phyloP scores from a whole-genome alignment of 2,888 invertebrate species.

The Drosophila birchii region DNA sequence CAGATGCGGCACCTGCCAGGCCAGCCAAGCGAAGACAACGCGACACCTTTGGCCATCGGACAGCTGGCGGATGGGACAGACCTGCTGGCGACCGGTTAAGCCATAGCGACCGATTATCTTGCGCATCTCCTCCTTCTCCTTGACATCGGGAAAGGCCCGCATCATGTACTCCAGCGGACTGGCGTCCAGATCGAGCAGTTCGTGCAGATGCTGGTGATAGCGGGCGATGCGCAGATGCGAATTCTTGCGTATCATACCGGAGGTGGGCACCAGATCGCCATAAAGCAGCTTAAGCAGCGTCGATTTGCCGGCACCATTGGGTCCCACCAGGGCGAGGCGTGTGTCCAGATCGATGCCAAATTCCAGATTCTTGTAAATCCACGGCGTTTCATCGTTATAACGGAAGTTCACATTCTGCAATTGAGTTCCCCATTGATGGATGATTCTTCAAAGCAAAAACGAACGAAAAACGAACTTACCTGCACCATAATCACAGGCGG shows the following conservation, averaged over 20 bases:
- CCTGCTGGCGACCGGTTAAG: conserved; percentile 97
- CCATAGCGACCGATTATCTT: conserved; percentile 99
- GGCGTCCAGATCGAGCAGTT: conserved; percentile 96
- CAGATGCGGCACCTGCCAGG: conserved; percentile 98
- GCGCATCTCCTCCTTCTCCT: conserved; percentile 99
- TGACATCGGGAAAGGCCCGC: conserved; percentile 97
- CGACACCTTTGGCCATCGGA: conserved; percentile 99
- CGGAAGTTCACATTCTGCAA: conserved; percentile 95
- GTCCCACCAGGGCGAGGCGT: conserved; percentile 96
- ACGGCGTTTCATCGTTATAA: conserved; percentile 93
- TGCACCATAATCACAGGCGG: conserved; percentile 99
- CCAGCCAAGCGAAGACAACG: conserved; percentile 99
- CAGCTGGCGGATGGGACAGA: conserved; percentile 86
- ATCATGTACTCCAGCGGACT: conserved; percentile 99
- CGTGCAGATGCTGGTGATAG: conserved; percentile 99
- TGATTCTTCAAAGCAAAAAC: background rate
- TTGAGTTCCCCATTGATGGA: no score
- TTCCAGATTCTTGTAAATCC: conserved; percentile 98
- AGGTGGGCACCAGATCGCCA: conserved; percentile 96
- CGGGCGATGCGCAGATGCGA: conserved; percentile 98
- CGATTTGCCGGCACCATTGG: conserved; percentile 99
- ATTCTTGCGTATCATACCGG: conserved; percentile 99
- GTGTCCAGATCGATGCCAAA: conserved; percentile 99
- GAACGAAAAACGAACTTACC: conserved; percentile 83
- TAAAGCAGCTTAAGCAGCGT: conserved; percentile 97